Evolutionary conservation across 1,140 invertebrate species (phyloP).

Genomic region (Acarapis woodi): DNA sequence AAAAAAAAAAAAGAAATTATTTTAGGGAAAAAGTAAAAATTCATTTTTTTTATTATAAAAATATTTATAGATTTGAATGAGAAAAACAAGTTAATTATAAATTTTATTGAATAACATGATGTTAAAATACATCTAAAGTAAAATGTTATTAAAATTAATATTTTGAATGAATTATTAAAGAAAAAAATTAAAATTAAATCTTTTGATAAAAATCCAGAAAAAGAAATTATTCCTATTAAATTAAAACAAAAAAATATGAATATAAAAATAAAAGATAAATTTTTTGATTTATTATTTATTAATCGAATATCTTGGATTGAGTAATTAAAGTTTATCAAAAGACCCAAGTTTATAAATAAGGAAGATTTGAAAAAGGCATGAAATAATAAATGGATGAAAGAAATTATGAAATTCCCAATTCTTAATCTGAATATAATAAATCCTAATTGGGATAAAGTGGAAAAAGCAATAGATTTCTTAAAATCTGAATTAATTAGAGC

Average conservation of each 20-base stretch:
- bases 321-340: constrained; percentile 24
- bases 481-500: not conserved
- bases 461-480: constrained; percentile 31
- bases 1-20: too few relatives aligned
- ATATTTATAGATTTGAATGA: too few relatives aligned
- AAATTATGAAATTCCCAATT: constrained; percentile 18
- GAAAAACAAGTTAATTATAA: too few relatives aligned
- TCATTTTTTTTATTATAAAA: too few relatives aligned
- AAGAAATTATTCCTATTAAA: constrained; percentile 26
- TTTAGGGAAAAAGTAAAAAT: too few relatives aligned
- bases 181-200: constrained; percentile 29
- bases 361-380: constrained; percentile 32
- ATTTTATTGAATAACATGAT: too few relatives aligned
- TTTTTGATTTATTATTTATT: not conserved
- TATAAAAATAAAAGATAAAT: constrained; percentile 10
- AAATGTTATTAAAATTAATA: too few relatives aligned
- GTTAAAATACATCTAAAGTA: too few relatives aligned
- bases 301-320: not conserved
- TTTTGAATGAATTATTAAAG: too few relatives aligned
- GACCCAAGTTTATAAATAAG: constrained; percentile 28
- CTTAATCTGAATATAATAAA: constrained; percentile 29
- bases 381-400: constrained; percentile 29
- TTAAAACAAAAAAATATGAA: constrained; percentile 23
- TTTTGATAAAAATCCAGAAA: constrained; percentile 31
- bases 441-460: constrained; percentile 33